Percentiles rank a stretch among this genome's conserved stretches.
Conservation (phyloP, 92 coral and sea anemone species). For the Phenganax stokvisi region DNA sequence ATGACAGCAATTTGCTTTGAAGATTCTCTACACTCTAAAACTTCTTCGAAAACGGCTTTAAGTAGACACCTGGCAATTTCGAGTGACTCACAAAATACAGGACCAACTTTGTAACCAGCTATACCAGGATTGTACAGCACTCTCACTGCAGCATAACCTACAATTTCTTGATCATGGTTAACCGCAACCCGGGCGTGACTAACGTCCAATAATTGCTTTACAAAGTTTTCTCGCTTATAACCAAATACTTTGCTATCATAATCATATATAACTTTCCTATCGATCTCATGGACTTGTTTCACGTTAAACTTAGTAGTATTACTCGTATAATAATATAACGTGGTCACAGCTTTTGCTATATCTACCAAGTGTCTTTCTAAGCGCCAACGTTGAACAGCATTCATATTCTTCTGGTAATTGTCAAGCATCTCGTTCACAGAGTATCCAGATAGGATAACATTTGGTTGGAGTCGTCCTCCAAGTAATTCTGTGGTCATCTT, state of each 20-base stretch:
- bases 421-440: not conserved
- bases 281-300: conserved; percentile 35
- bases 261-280: conserved; percentile 19
- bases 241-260: conserved; percentile 50
- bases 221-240: conserved; percentile 40
- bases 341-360: conserved; percentile 9
- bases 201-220: conserved; percentile 33
- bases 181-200: conserved; percentile 48
- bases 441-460: conserved; percentile 4
- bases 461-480: conserved; percentile 5
- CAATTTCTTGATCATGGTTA: conserved; percentile 23
- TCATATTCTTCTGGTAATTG: not conserved
- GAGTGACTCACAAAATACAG: conserved; percentile 43
- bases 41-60: conserved; percentile 44
- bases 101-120: conserved; percentile 44
- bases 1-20: not conserved
- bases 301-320: not conserved
- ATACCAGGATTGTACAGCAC: conserved; percentile 31
- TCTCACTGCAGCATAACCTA: conserved; percentile 40
- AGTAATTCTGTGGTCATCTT: conserved; percentile 19
- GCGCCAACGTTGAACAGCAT: conserved; percentile 5
- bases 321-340: not conserved
- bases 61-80: conserved; percentile 44
- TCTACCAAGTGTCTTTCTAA: not conserved
- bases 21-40: conserved; percentile 15